Percentiles rank a stretch among this genome's conserved stretches.
Conservation (phyloP, 2,888 invertebrate species). For the Monochamus alternatus region DNA sequence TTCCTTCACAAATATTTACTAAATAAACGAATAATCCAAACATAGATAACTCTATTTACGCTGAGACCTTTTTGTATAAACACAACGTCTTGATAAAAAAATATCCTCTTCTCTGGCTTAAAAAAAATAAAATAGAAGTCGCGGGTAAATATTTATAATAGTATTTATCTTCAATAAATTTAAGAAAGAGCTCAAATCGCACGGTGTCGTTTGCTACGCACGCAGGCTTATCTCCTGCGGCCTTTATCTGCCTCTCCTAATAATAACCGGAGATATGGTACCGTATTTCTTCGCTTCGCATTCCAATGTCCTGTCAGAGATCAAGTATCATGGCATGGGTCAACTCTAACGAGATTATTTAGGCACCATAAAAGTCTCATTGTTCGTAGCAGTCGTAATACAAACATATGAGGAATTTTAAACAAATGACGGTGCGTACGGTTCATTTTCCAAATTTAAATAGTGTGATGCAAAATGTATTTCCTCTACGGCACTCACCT, state of each 20-base stretch:
- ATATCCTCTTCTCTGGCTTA: background rate
- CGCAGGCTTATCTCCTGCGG: background rate
- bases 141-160: background rate
- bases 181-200: background rate
- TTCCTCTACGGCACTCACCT: no score
- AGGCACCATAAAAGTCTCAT: constrained; percentile 2
- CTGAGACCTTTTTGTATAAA: background rate
- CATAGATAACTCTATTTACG: background rate
- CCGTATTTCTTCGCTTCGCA: background rate
- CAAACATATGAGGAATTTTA: constrained; percentile 2
- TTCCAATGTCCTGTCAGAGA: background rate
- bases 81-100: background rate
- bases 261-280: constrained; percentile 7
- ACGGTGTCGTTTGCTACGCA: background rate
- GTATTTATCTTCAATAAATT: background rate
- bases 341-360: constrained; percentile 13
- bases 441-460: no score
- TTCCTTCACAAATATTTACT: background rate
- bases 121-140: background rate
- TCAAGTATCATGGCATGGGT: background rate
- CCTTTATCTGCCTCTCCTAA: background rate
- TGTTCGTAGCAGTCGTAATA: background rate
- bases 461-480: no score
- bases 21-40: background rate
- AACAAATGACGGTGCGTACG: no score